Base-by-base conservation (phyloP, 2,797 vertebrate genomes). In the Macrochelys suwanniensis region DNA sequence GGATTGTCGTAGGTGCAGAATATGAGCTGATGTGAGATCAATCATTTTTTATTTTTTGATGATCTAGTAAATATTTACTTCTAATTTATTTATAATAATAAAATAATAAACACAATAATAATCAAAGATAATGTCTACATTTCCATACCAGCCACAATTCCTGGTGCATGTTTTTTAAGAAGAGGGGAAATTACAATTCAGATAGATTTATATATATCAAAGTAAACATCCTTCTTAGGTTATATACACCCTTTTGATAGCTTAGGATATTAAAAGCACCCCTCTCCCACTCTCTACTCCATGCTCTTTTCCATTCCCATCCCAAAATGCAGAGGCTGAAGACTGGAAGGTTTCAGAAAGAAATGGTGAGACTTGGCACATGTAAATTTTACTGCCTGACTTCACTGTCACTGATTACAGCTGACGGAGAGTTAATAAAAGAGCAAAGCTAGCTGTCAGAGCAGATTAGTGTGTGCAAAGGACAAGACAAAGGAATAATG, bases 361-460 rank as follows among this genome's bases (percentile, higher is more conserved):
- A 90, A 81, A 86, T 95, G 68, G 97, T 98, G 98, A 98, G 98
- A 98, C 98, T 98, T 98, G 98, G 98, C 98, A 98, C 98, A 98
- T 98, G 98, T 98, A 99, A 98, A 98, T 98, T 98, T 98, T 99
- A 98, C 98, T 98, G 99, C 99, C 98, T 99, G 99, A 99, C 98
- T 99, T 99, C 99, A 98, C 99, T 98, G 97, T 98, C 98, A 97
- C 98, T 98, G 99, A 99, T 99, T 98, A 98, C 98, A 99, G 99
- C 99, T 99, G 99, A 99, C 98, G 90, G 99, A 98, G 98, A 99
- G 98, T 99, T 98, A 99, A 99, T 99, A 99, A 99, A 99, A 99
- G 99, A 99, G 98, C 98, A 99, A 99, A 99, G 98, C 99, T 99
- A 97, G 98, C 99, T 99, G 99, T 99, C 99, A 99, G 98, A 98